phyloP scores from a whole-genome alignment of 1,140 invertebrate species.

The Fopius arisanus region DNA sequence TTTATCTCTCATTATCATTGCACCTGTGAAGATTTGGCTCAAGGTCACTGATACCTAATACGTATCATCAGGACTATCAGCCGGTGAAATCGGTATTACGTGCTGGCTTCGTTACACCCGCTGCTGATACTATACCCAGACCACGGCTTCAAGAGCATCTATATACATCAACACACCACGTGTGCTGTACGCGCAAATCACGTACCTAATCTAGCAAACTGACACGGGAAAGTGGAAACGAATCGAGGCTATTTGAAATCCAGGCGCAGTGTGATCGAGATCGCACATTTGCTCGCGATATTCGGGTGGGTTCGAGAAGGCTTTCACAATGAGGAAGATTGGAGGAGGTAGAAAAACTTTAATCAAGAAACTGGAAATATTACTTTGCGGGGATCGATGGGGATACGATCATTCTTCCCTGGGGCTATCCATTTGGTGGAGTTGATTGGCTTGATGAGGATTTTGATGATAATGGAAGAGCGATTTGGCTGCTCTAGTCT shows the following conservation, averaged over 20 bases:
- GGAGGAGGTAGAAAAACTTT: not conserved
- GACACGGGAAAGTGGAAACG: conserved; percentile 45
- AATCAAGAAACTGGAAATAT: conserved; percentile 3
- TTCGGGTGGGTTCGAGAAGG: not conserved
- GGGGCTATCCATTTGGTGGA: not conserved
- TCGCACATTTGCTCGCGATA: not conserved
- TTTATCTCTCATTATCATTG: not conserved
- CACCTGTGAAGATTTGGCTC: not conserved
- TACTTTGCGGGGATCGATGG: not conserved
- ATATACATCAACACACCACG: conserved; percentile 1
- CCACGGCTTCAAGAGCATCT: not conserved
- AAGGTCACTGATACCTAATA: not conserved
- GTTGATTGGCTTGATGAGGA: not conserved
- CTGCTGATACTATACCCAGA: not conserved
- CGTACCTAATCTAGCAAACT: conserved; percentile 49
- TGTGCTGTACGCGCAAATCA: conserved; percentile 35
- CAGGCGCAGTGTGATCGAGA: conserved; percentile 7
- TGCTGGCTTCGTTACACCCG: not conserved
- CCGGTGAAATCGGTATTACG: not conserved
- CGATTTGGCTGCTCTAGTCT: too few species aligned
- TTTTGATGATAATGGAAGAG: too few species aligned
- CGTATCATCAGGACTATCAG: not conserved
- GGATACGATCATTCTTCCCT: not conserved
- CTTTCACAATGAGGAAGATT: not conserved
- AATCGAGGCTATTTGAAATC: conserved; percentile 33